Percentiles rank a stretch among this genome's conserved stretches.
phyloP scores from a whole-genome alignment of 2,888 invertebrate genomes.

The Scelioninae gen. 2 region DNA sequence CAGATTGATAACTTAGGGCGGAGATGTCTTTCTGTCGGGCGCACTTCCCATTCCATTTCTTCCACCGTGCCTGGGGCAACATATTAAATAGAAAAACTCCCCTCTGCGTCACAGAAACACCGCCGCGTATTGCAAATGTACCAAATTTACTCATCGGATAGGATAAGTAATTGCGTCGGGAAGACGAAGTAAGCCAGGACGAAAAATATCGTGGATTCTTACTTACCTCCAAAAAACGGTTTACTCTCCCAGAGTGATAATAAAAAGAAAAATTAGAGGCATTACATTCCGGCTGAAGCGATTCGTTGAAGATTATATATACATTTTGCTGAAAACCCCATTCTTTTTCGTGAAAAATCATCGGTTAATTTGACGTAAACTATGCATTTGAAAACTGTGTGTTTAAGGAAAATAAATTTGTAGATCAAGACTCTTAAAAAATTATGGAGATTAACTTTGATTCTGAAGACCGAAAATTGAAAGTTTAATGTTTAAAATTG shows the following conservation, averaged over 20 bases:
- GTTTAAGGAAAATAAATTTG: too few species aligned
- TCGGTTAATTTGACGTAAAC: neutral
- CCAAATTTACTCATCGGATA: slow-evolving; percentile 51
- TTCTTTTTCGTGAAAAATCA: slow-evolving; percentile 14
- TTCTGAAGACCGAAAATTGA: too few species aligned
- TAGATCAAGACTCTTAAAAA: too few species aligned
- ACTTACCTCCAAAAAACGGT: slow-evolving; percentile 36
- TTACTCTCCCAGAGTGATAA: slow-evolving; percentile 38
- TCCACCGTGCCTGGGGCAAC: slow-evolving; percentile 37
- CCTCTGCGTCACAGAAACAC: slow-evolving; percentile 19
- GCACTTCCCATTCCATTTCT: slow-evolving; percentile 33
- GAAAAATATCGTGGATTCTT: slow-evolving; percentile 41
- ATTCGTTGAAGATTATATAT: slow-evolving; percentile 14
- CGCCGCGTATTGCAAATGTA: slow-evolving; percentile 34
- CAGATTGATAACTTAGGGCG: slow-evolving; percentile 50
- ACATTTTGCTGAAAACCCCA: neutral
- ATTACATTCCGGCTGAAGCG: slow-evolving; percentile 4
- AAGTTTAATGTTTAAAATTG: too few species aligned
- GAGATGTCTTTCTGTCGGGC: slow-evolving; percentile 40
- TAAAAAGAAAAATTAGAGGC: slow-evolving; percentile 45
- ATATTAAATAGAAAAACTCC: slow-evolving; percentile 54
- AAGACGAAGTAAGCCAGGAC: slow-evolving; percentile 34
- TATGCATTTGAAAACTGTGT: too few species aligned
- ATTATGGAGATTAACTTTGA: too few species aligned
- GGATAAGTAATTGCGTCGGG: slow-evolving; percentile 50